phyloP scores from a whole-genome alignment of 2,113 vertebrate genomes.

The Apeltes quadracus region DNA sequence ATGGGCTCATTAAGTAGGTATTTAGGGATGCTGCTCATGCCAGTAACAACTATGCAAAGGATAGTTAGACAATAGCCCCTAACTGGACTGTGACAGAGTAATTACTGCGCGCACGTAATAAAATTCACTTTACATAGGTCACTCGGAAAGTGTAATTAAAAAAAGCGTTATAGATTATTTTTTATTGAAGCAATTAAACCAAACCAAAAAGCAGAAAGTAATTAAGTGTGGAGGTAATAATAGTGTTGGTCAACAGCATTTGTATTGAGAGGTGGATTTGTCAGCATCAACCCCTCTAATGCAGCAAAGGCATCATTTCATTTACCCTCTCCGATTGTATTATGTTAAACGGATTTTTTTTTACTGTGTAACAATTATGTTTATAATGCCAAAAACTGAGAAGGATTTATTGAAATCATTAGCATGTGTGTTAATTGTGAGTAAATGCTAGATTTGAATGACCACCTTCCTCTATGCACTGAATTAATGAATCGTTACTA shows the following conservation, averaged over 20 bases:
- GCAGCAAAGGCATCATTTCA: conserved; percentile 74
- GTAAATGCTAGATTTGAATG: conserved; percentile 79
- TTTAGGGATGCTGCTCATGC: conserved; percentile 90
- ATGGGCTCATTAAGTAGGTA: conserved; percentile 86
- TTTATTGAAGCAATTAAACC: conserved; percentile 98
- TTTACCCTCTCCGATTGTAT: conserved; percentile 89
- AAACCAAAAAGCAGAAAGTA: conserved; percentile 97
- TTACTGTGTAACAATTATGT: conserved; percentile 93
- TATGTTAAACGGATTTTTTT: conserved; percentile 88
- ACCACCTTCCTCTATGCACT: conserved; percentile 75
- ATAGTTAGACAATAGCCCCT: conserved; percentile 93
- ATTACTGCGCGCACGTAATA: conserved; percentile 96
- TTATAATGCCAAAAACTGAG: conserved; percentile 97
- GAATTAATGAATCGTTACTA: conserved; percentile 81
- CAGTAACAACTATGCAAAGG: conserved; percentile 88
- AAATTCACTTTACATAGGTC: conserved; percentile 97
- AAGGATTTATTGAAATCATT: conserved; percentile 86
- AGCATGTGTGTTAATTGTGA: conserved; percentile 79
- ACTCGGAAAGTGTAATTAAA: conserved; percentile 98
- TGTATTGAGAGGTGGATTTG: conserved; percentile 87
- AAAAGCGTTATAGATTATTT: conserved; percentile 97
- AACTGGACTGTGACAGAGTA: conserved; percentile 97
- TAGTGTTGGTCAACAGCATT: conserved; percentile 98
- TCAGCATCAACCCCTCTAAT: conserved; percentile 88
- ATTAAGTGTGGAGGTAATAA: conserved; percentile 95